A percentile compares a stretch with the other conserved stretches of the same genome.
Conservation (phyloP, 1,140 invertebrate species). For the Drosophila kanapiae region DNA sequence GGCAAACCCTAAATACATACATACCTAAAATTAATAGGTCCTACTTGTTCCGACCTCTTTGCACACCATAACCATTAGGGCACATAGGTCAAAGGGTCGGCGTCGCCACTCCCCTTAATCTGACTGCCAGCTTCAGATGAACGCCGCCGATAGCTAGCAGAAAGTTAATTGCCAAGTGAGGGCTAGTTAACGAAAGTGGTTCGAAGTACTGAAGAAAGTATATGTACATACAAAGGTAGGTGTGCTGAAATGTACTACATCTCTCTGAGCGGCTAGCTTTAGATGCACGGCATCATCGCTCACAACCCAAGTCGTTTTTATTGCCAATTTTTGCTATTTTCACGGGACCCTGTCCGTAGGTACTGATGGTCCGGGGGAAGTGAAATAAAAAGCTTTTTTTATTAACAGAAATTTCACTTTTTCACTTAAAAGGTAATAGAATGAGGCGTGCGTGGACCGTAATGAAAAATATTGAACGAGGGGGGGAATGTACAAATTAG, state of each 20-base stretch:
- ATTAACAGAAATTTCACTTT: slow-evolving; percentile 80
- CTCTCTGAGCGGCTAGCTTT: slow-evolving; percentile 42
- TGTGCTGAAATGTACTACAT: slow-evolving; percentile 33
- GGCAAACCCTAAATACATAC: too few species aligned
- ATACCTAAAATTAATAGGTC: background rate
- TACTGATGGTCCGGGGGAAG: slow-evolving; percentile 18
- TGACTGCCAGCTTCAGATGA: slow-evolving; percentile 45
- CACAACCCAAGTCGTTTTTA: slow-evolving; percentile 52
- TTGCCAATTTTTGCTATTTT: slow-evolving; percentile 77
- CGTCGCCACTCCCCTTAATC: slow-evolving; percentile 2
- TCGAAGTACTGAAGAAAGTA: slow-evolving; percentile 59
- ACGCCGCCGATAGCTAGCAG: slow-evolving; percentile 38
- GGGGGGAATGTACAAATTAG: slow-evolving; percentile 8
- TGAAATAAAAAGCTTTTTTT: slow-evolving; percentile 67
- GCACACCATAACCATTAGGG: background rate
- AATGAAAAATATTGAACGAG: slow-evolving; percentile 18
- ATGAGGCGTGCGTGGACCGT: slow-evolving; percentile 33
- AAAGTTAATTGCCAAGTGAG: slow-evolving; percentile 64
- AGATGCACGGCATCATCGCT: slow-evolving; percentile 52
- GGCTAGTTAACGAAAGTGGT: slow-evolving; percentile 62
- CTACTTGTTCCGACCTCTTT: background rate
- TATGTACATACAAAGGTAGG: slow-evolving; percentile 38
- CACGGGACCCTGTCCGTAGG: slow-evolving; percentile 38
- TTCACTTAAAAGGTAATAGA: slow-evolving; percentile 53
- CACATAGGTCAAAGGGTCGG: background rate